Evolutionary conservation across 2,797 vertebrate genomes (phyloP), one percentile per base, ranked within the genome.

Genomic region (Craterocephalus amniculus): DNA sequence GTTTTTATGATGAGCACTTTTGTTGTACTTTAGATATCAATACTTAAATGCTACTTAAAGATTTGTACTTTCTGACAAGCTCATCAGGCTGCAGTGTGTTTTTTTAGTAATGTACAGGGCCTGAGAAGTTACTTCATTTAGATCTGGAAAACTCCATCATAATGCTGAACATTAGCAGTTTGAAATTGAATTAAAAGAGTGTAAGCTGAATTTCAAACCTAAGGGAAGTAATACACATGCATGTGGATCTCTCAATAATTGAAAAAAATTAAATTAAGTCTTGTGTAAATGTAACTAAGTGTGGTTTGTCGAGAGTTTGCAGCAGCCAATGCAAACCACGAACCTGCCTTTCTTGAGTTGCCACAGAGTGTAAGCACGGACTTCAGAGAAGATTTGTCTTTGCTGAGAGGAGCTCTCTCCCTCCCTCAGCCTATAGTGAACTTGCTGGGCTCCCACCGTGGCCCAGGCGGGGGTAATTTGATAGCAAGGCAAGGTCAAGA

Each of bases 401-500:
- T 79, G 69, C 71, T 74, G 43, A 55, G 72, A 73, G 56, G 55
- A 72, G 67, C 72, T 48, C 66, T 36, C 67, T 59, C 63, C 38
- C 60, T 48, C 74, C 48, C 74, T 78, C 71, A 58, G 78, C 56
- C 78, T 69, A 67, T 70, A 70, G 81, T 76, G 81, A 88, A 89
- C 84, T 91, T 86, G 81, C 76, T 58, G 79, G 72, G 79, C 83
- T 88, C 90, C 83, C 83, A 83, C 72, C 78, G 83, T 82, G 86
- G 80, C 85, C 72, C 83, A 90, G 80, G 84, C 74, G 76, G 84
- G 80, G 88, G 89, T 91, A 93, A 93, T 92, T 90, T 90, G 90
- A 93, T 93, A 91, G 88, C 87, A 76, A 90, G 90, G 84, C 86
- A 89, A 91, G 93, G 93, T 91, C 91, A 94, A 88, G 87, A 87